Base-by-base conservation (phyloP, 1,140 invertebrate species). In the Brachionus rubens region DNA sequence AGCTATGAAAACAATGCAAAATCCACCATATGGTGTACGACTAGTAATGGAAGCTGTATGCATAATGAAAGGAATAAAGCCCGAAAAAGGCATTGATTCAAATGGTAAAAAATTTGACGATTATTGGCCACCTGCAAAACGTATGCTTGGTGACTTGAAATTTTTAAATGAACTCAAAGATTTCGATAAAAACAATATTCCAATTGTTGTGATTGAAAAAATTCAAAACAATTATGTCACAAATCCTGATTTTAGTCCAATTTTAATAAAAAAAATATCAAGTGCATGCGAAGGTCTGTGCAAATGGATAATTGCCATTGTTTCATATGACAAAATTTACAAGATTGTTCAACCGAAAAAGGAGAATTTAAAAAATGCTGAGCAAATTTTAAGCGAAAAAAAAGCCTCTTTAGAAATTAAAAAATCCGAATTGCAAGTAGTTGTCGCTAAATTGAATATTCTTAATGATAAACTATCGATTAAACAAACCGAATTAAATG, bases 151-250 rank as follows among this genome's bases (percentile, higher is more conserved):
- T 10, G 47, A 52, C 46, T 16, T 75, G 2, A 41, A 59, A 62
- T 86, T 86, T 79, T 65, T 86, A 68, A 84, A 82, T 78, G 82
- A 80, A 43, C 77, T 86, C n/a, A 77, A 78, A 24, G 83, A 84
- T 48, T 86, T 93, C 76, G 91, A 85, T 87, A 93, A 83, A 76
- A 83, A 94, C 80, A 88, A 91, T 78, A 92, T 94, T 52, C 87
- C 89, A n/a, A 6, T 76, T 0, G 14, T 78, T 6, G 80, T 81
- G 28, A 84, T 85, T 62, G 82, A 82, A 72, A 83, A 83, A 75
- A 84, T 85, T 24, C 75, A 81, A 7, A 79, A 80, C 43, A 80
- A 79, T 16, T 85, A 84, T 70, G 81, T 82, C n/a, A 78, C 68
- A 43, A 85, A 85, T 78, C 80, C 81, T 24, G 83, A 82, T 9